phyloP scores from a whole-genome alignment of 2,797 vertebrate species.

The Carapus acus region DNA sequence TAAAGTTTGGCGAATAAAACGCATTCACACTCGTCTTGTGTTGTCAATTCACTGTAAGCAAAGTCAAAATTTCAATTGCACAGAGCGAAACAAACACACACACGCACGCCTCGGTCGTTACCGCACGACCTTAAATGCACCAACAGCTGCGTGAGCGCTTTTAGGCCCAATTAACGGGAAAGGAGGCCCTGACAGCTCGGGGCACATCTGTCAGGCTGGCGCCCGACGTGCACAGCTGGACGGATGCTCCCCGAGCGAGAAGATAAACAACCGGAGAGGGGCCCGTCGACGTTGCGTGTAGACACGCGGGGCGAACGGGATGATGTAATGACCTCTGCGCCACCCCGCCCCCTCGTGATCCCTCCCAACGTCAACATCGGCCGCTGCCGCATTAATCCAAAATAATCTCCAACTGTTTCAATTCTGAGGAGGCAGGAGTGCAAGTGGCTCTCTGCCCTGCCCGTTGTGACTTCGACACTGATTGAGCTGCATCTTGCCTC shows the following conservation, averaged over 20 bases:
- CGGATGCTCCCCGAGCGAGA: too few species aligned
- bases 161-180: conserved; percentile 62
- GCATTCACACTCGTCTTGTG: too few species aligned
- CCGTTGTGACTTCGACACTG: neutral
- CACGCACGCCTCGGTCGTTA: conserved; percentile 35
- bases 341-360: conserved; percentile 58
- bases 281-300: too few species aligned
- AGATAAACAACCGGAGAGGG: too few species aligned
- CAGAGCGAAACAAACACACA: too few species aligned
- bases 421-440: conserved; percentile 26
- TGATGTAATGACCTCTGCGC: conserved; percentile 49
- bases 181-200: conserved; percentile 26
- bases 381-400: conserved; percentile 66
- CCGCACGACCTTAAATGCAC: conserved; percentile 19
- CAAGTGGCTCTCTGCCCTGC: too few species aligned
- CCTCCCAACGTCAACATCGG: conserved; percentile 54
- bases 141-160: conserved; percentile 49
- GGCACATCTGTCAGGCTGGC: conserved; percentile 46
- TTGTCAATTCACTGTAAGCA: too few species aligned
- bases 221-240: conserved; percentile 28
- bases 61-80: too few species aligned
- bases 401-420: conserved; percentile 60
- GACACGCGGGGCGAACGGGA: conserved; percentile 30
- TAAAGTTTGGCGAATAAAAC: too few species aligned
- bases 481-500: neutral